Evolutionary conservation across 2,113 vertebrate genomes (phyloP), one percentile per base, ranked within the genome.

Genomic region (Microtus ochrogaster): DNA sequence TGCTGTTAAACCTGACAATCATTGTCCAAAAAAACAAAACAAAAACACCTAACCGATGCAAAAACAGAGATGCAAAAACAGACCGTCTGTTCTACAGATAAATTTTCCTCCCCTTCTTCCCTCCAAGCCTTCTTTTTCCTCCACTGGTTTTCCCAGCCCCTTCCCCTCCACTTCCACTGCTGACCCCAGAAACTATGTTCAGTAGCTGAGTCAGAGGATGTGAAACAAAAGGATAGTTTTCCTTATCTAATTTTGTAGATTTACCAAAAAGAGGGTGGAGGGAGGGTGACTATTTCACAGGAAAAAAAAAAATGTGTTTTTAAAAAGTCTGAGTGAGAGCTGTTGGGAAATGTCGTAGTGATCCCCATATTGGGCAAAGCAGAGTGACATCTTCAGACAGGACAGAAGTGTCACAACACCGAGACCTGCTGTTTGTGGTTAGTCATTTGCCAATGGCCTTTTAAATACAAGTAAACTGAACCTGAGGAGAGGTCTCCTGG

Each of bases 191-290:
- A 47, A 73, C 5, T 83, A 5, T 21, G 28, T 9, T 47, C 39
- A 58, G 76, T 21, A 21, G 93, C 94, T 95, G 95, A 97, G 84
- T 97, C 90, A 94, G 77, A 93, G 94, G 89, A 68, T 94, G 68
- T 90, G 88, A 41, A 87, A 92, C 78, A n/a, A n/a, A 76, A n/a
- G 2, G 47, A 28, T 24, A n/a, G 36, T 58, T 83, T 82, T 61
- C 55, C 24, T 93, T 77, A 63, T 78, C 55, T 78, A 39, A 24
- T 81, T 70, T 90, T 41, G 66, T 89, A 30, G 66, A 82, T 74
- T 96, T 92, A 36, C 89, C 72, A 47, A 84, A 58, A 94, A 96
- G 89, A 94, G 89, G 55, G 81, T 86, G 73, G 73, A 90, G 41
- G 3, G 8, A 55, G 28, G 84, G 66, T 90, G 77, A 21, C 68